Evolutionary conservation across 2,888 invertebrate genomes (phyloP).

Genomic region (Ypsolopha sequella): DNA sequence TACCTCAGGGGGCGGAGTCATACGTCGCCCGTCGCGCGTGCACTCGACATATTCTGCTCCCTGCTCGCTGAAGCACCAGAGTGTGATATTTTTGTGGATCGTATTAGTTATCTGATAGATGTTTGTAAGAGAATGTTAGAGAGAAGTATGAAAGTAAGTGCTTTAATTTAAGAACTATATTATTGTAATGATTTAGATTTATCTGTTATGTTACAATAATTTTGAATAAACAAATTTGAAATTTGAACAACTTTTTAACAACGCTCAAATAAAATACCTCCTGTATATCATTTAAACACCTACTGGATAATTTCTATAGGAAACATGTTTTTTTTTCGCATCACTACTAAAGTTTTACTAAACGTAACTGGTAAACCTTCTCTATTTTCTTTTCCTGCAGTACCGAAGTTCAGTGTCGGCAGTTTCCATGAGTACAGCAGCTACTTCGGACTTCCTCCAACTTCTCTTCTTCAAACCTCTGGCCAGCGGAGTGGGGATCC

Average conservation of each 20-base stretch:
- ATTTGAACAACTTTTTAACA: background rate
- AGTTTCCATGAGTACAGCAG: constrained; percentile 18
- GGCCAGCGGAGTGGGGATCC: constrained; percentile 16
- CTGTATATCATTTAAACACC: background rate
- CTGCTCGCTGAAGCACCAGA: no score
- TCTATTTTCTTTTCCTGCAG: constrained; percentile 13
- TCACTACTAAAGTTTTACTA: background rate
- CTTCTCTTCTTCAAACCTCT: constrained; percentile 19
- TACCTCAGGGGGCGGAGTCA: no score
- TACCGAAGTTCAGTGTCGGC: constrained; percentile 22
- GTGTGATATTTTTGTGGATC: no score
- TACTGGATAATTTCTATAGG: background rate
- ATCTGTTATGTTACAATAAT: no score
- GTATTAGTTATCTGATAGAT: no score
- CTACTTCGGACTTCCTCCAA: constrained; percentile 18
- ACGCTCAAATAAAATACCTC: background rate
- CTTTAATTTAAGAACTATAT: no score
- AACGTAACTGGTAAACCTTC: background rate
- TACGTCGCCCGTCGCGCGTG: no score
- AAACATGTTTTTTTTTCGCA: background rate
- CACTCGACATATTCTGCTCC: no score
- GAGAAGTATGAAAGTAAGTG: no score
- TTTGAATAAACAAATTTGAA: no score
- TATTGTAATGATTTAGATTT: no score
- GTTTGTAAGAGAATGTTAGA: no score